Evolutionary conservation across 2,797 vertebrate species (phyloP).

Genomic region (Scolopax rusticola): DNA sequence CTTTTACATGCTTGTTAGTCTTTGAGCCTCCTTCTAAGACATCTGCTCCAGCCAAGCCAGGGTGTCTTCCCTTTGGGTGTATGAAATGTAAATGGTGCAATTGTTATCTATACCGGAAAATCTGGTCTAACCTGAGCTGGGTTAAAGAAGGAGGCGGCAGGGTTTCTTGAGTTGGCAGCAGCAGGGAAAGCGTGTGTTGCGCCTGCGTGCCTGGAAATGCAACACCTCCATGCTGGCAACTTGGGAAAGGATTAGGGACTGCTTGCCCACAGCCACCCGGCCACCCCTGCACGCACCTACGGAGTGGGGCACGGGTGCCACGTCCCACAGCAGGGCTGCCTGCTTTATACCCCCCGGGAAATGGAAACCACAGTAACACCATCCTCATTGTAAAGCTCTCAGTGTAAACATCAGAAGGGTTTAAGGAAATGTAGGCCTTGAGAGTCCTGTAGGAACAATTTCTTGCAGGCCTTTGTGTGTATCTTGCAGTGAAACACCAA

Average conservation of each 20-base stretch:
- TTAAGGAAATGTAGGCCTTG: not conserved
- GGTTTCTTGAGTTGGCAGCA: not conserved
- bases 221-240: not conserved
- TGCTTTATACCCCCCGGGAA: not conserved
- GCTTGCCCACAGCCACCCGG: not conserved
- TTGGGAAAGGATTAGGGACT: not conserved
- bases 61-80: not conserved
- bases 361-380: not conserved
- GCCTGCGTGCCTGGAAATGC: not conserved
- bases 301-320: not conserved
- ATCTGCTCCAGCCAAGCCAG: not conserved
- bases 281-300: not conserved
- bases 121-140: slow-evolving; percentile 31
- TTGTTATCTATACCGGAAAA: slow-evolving; percentile 26
- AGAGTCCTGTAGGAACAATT: not conserved
- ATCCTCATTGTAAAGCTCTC: not conserved
- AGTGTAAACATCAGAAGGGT: not conserved
- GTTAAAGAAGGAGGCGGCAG: not conserved
- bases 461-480: not conserved
- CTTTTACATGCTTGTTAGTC: slow-evolving; percentile 12
- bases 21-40: slow-evolving; percentile 1
- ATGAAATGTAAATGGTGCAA: slow-evolving; percentile 22
- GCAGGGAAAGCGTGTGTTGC: fast-evolving
- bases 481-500: fast-evolving
- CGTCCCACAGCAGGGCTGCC: fast-evolving